Percentiles rank a stretch among this genome's conserved stretches.
Evolutionary conservation across 2,888 invertebrate species (phyloP).

Genomic region (Parnassius orleans): DNA sequence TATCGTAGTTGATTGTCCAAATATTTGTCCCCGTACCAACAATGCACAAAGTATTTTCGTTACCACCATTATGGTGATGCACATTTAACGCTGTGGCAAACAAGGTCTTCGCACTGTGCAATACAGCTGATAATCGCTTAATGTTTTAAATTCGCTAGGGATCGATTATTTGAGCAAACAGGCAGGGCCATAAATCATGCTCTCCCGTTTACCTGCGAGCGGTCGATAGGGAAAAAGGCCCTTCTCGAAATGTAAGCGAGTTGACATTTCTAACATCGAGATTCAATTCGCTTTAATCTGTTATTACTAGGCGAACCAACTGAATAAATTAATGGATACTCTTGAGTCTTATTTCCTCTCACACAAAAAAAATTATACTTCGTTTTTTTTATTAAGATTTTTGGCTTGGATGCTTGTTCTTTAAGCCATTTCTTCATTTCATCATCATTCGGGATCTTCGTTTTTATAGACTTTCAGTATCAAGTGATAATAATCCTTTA

Average conservation of each 20-base stretch:
- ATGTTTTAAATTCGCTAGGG: slow-evolving; percentile 44
- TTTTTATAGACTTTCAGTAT: too few relatives aligned
- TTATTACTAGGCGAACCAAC: too few relatives aligned
- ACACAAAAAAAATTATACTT: too few relatives aligned
- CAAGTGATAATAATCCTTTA: too few relatives aligned
- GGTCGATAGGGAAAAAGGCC: slow-evolving; percentile 67
- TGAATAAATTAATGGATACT: too few relatives aligned
- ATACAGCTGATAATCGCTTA: slow-evolving; percentile 44
- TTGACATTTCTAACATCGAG: slow-evolving; percentile 63
- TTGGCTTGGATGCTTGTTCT: too few relatives aligned
- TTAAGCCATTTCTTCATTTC: too few relatives aligned
- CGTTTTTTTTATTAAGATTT: too few relatives aligned
- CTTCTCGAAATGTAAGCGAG: slow-evolving; percentile 66
- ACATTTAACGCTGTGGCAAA: slow-evolving; percentile 38
- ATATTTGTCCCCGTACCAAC: slow-evolving; percentile 35
- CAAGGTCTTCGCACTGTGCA: slow-evolving; percentile 32
- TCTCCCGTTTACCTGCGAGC: slow-evolving; percentile 72
- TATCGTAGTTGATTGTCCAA: slow-evolving; percentile 23
- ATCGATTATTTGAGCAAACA: slow-evolving; percentile 80
- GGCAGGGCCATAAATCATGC: slow-evolving; percentile 75
- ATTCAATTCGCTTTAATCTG: slow-evolving; percentile 21
- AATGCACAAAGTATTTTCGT: slow-evolving; percentile 63
- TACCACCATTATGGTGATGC: slow-evolving; percentile 66
- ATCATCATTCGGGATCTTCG: too few relatives aligned
- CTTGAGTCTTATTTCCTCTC: too few relatives aligned